These are phyloP conservation scores for Pegea sp. DNA, from an alignment of 23 tunicate species.

Conservation along the genomic window DNA sequence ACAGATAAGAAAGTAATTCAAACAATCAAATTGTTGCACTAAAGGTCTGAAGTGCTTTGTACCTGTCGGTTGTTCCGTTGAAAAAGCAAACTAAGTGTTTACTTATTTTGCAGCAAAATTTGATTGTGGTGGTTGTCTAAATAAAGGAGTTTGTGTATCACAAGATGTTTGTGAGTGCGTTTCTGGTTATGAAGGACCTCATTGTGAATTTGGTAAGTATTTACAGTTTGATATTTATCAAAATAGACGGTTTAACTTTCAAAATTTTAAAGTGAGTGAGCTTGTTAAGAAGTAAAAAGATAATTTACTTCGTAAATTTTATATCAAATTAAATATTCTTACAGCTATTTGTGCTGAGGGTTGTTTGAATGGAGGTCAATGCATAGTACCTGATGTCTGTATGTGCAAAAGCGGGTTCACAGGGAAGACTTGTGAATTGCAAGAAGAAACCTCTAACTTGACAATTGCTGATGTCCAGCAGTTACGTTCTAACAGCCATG, in stretches of 20 bases:
- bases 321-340: not conserved
- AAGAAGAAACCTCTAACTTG: not conserved
- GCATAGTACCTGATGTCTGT: constrained; percentile 38
- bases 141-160: constrained; percentile 49
- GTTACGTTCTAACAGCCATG: constrained; percentile 12
- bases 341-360: constrained; percentile 35
- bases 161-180: constrained; percentile 33
- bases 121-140: constrained; percentile 56
- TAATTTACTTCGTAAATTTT: too few relatives aligned
- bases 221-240: not conserved
- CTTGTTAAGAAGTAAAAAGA: too few relatives aligned
- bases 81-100: too few relatives aligned
- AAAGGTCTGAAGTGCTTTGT: too few relatives aligned
- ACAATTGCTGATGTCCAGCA: constrained; percentile 15
- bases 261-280: too few relatives aligned
- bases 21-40: not conserved
- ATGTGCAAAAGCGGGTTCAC: constrained; percentile 42
- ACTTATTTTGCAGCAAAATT: constrained; percentile 12
- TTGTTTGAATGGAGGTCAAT: constrained; percentile 56
- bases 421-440: constrained; percentile 21
- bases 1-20: not conserved
- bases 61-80: too few relatives aligned
- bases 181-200: constrained; percentile 48
- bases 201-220: constrained; percentile 42
- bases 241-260: not conserved